Percentiles rank a stretch among this genome's conserved stretches.
Conservation (phyloP, 2,113 vertebrate species). For the Orycteropus afer region DNA sequence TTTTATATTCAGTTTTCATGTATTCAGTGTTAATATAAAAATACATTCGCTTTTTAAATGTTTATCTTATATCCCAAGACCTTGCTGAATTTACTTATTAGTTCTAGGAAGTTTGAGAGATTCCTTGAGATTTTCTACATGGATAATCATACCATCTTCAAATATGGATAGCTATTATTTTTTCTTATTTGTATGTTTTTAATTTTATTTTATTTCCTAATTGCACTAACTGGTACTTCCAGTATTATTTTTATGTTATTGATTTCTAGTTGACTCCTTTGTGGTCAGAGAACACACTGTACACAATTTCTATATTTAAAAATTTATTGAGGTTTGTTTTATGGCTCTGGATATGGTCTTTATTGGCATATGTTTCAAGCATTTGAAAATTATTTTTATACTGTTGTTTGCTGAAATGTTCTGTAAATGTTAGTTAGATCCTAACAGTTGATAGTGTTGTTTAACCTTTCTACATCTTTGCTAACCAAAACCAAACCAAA, state of each 20-base stretch:
- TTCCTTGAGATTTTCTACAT: background rate
- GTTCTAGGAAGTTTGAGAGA: background rate
- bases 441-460: too few relatives aligned
- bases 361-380: too few relatives aligned
- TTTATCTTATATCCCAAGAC: background rate
- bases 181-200: background rate
- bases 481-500: too few relatives aligned
- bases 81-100: background rate
- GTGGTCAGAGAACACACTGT: background rate
- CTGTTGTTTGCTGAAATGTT: background rate
- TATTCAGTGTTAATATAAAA: background rate
- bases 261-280: background rate
- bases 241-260: background rate
- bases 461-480: too few relatives aligned
- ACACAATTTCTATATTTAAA: background rate
- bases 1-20: background rate
- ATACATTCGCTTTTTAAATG: background rate
- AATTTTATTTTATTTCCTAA: background rate
- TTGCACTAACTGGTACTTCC: background rate
- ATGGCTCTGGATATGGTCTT: background rate
- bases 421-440: background rate
- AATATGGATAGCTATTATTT: background rate
- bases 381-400: too few relatives aligned
- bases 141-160: background rate
- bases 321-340: background rate